These are phyloP conservation scores for Sphaerodactylus townsendi DNA, from an alignment of 2,113 vertebrate species.

Conservation along the genomic window DNA sequence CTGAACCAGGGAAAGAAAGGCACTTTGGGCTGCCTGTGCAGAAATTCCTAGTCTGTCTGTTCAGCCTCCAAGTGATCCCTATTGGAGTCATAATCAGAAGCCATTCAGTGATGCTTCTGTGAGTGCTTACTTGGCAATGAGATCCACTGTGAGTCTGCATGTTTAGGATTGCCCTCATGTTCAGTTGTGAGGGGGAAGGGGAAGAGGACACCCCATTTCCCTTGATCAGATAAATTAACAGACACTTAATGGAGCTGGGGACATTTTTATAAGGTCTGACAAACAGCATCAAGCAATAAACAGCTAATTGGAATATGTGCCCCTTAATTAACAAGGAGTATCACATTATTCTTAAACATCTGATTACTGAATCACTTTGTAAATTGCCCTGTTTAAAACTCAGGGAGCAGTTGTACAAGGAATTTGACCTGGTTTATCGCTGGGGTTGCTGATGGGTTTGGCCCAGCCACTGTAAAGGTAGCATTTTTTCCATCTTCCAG, in stretches of 20 bases:
- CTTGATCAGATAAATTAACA: background rate
- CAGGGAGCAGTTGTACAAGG: background rate
- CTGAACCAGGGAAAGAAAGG: background rate
- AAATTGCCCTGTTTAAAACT: constrained; percentile 3
- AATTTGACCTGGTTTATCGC: background rate
- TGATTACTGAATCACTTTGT: background rate
- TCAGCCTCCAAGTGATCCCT: background rate
- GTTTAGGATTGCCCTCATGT: no score
- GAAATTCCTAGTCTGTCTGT: background rate
- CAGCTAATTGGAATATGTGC: constrained; percentile 12
- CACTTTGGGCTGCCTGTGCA: background rate
- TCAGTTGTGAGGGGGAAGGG: no score
- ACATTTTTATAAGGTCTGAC: background rate
- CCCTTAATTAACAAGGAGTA: constrained; percentile 22
- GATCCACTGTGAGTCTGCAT: no score
- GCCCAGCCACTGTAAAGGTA: background rate
- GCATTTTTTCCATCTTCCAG: background rate
- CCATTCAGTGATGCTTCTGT: background rate
- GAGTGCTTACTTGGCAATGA: no score
- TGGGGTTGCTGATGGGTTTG: background rate
- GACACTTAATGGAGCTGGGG: constrained; percentile 8
- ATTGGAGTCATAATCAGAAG: background rate
- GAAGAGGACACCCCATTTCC: background rate
- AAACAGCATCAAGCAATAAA: constrained; percentile 17
- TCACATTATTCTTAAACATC: constrained; percentile 16